A percentile compares a stretch with the other conserved stretches of the same genome.
These are phyloP conservation scores for Amphiprion clarkii DNA, from an alignment of 2,797 vertebrate species.

Conservation along the genomic window DNA sequence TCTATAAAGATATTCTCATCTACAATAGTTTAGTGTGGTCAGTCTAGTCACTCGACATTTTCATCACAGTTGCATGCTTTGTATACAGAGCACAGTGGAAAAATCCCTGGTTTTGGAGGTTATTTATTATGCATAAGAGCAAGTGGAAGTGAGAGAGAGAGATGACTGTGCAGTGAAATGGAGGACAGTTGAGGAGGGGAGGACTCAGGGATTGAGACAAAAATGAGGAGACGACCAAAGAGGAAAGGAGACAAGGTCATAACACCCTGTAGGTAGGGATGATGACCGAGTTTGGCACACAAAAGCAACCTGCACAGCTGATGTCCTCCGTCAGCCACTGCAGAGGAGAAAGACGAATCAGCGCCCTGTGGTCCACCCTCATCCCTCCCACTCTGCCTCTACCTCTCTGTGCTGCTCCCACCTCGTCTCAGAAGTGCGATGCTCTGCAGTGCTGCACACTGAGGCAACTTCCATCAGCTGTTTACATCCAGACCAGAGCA, in stretches of 20 bases:
- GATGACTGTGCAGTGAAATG: neutral
- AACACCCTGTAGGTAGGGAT: slow-evolving; percentile 29
- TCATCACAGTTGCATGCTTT: neutral
- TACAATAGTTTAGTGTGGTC: no score
- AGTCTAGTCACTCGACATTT: neutral
- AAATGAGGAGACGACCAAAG: slow-evolving; percentile 13
- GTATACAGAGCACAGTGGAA: neutral
- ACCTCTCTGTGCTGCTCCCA: slow-evolving; percentile 28
- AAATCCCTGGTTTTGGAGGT: neutral
- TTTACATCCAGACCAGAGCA: slow-evolving; percentile 24
- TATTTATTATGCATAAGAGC: neutral
- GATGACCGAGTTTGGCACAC: slow-evolving; percentile 30
- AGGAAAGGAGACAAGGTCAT: slow-evolving; percentile 53
- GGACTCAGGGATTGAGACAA: slow-evolving; percentile 13
- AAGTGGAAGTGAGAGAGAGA: neutral
- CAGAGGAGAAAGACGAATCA: slow-evolving; percentile 75
- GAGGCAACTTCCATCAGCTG: slow-evolving; percentile 23
- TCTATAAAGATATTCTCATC: neutral
- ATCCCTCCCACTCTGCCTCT: slow-evolving; percentile 57
- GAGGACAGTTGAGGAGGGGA: slow-evolving; percentile 30
- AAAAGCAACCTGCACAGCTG: slow-evolving; percentile 8
- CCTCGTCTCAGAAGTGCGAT: slow-evolving; percentile 33
- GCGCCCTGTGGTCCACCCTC: slow-evolving; percentile 36
- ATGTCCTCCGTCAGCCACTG: slow-evolving; percentile 58
- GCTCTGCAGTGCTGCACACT: slow-evolving; percentile 61